Conservation (phyloP, 2,888 invertebrate genomes). For the Chrysolina americana region DNA sequence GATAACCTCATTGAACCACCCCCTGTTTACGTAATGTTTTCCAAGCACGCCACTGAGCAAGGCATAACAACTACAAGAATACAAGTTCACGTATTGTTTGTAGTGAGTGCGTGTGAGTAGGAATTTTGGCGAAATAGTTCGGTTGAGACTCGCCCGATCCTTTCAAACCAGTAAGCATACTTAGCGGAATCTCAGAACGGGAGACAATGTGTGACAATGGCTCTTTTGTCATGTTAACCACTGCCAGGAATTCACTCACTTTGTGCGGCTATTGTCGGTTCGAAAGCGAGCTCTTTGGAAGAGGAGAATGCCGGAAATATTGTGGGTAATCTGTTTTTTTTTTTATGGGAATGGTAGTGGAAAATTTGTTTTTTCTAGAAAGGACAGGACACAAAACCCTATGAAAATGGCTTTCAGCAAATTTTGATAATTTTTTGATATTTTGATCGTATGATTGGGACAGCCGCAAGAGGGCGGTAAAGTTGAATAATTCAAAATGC, state of each 20-base stretch:
- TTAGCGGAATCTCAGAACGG: slow-evolving; percentile 42
- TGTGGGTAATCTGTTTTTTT: slow-evolving; percentile 4
- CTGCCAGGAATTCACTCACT: slow-evolving; percentile 30
- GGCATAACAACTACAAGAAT: background rate
- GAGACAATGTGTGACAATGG: slow-evolving; percentile 33
- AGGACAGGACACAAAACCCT: too few species aligned
- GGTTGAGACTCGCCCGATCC: slow-evolving; percentile 30
- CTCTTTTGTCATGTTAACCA: slow-evolving; percentile 36
- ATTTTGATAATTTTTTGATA: too few species aligned
- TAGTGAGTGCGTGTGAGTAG: slow-evolving; percentile 27
- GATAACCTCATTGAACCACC: too few species aligned
- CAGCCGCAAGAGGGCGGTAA: too few species aligned
- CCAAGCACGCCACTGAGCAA: slow-evolving; percentile 7
- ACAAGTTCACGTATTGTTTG: slow-evolving; percentile 29
- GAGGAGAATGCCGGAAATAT: background rate
- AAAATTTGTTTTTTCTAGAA: too few species aligned
- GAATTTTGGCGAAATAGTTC: slow-evolving; percentile 37
- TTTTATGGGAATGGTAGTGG: too few species aligned
- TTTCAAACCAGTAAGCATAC: slow-evolving; percentile 34
- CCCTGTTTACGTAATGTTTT: too few species aligned
- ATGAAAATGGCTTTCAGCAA: too few species aligned
- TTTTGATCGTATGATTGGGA: too few species aligned
- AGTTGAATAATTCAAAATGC: too few species aligned
- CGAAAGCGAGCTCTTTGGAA: background rate
- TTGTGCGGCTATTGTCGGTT: slow-evolving; percentile 16